These are phyloP conservation scores for Callocephalon fimbriatum DNA, from an alignment of 2,113 vertebrate species.

Conservation along the genomic window DNA sequence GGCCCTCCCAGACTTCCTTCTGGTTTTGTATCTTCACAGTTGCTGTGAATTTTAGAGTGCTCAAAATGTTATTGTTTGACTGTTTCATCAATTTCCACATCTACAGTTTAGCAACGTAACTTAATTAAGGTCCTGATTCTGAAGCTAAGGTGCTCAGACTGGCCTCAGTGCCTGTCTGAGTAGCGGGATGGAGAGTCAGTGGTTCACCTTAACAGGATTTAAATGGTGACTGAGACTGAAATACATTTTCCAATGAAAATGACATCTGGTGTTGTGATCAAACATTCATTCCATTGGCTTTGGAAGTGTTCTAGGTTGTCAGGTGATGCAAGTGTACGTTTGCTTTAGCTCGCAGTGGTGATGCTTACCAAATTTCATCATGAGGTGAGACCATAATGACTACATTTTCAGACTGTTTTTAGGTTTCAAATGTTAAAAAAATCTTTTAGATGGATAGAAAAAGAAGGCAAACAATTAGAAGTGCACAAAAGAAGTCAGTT, in stretches of 20 bases:
- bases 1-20: background rate
- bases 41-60: background rate
- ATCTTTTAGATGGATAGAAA: background rate
- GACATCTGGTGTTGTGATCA: background rate
- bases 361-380: background rate
- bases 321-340: background rate
- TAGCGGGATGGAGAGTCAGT: background rate
- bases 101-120: background rate
- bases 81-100: background rate
- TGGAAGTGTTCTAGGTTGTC: background rate
- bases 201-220: background rate
- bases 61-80: background rate
- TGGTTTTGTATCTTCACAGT: background rate
- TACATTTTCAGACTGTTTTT: background rate
- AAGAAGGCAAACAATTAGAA: background rate
- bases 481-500: background rate
- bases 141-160: background rate
- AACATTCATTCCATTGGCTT: background rate
- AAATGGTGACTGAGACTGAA: background rate
- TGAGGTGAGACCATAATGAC: fast-evolving
- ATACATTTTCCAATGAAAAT: background rate
- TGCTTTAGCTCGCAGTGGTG: background rate
- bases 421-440: background rate
- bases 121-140: background rate
- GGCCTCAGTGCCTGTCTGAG: background rate